Base-by-base conservation (phyloP, 2,797 vertebrate genomes). In the Sparidentex hasta region DNA sequence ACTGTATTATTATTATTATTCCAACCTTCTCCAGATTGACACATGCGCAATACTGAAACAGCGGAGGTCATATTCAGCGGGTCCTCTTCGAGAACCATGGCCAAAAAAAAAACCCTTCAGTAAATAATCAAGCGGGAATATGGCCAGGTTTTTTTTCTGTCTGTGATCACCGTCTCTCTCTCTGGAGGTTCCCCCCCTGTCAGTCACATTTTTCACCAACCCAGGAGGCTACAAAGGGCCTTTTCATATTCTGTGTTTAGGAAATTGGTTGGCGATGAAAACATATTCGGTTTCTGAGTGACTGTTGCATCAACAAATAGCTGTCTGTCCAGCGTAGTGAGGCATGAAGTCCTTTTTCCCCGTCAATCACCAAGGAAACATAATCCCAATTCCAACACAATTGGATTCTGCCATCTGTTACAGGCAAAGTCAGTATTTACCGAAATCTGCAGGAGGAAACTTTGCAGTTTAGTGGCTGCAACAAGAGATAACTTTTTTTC, bases 221-320 rank as follows among this genome's bases (percentile, higher is more conserved):
- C 71, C 38, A 13, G 21, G 61, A 71, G 59, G 59, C 68, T 55
- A 59, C 52, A 63, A 64, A 64, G 72, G 27, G 33, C 46, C 65
- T 64, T 76, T 78, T 85, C 61, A 79, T 72, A 75, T 79, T 71
- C 46, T 67, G 11, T 83, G 76, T 88, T 87, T 74, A 80, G 80
- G 79, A 87, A 92, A 90, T 84, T 87, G 78, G 77, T 82, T 87
- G 17, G 46, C 23, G 11, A 57, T 69, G 65, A 80, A 88, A 88
- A 89, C 85, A 81, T 47, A 77, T 74, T 82, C 71, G 38, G 57
- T 63, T 72, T 51, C 66, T 69, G 64, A 82, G 59, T 77, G 75
- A 68, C 69, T 85, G 38, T 74, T 55, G 57, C 78, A 71, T 86
- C 73, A 80, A 80, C 78, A 85, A 90, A 85, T 78, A 84, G 67